phyloP scores from a whole-genome alignment of 2,797 vertebrate genomes.

The Odontamblyopus lacepedii region DNA sequence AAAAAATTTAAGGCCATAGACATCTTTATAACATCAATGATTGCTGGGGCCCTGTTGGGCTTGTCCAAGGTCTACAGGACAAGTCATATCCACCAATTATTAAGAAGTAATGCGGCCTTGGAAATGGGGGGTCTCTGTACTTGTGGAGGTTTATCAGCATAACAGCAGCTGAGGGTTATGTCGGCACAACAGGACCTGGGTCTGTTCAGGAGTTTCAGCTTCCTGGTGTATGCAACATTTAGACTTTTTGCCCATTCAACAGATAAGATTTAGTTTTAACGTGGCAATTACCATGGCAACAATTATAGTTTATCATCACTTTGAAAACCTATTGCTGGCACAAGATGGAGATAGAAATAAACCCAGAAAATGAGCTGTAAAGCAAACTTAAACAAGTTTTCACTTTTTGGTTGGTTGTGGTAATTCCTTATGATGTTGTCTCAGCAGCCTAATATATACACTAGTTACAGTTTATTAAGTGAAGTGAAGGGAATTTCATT shows the following conservation, averaged over 20 bases:
- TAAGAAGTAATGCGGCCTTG: conserved; percentile 6
- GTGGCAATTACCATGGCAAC: too few species aligned
- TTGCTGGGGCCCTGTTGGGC: conserved; percentile 25
- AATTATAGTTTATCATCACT: too few species aligned
- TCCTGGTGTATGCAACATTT: too few species aligned
- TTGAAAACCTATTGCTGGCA: conserved; percentile 15
- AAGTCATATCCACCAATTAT: conserved; percentile 19
- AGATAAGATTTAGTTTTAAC: too few species aligned
- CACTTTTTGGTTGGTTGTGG: conserved; percentile 14
- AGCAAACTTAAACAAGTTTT: conserved; percentile 44
- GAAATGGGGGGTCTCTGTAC: not conserved
- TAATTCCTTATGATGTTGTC: not conserved
- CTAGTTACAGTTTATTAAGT: too few species aligned
- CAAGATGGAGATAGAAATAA: conserved; percentile 49
- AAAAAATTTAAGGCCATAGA: conserved; percentile 24
- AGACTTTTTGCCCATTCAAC: too few species aligned
- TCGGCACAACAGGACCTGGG: conserved; percentile 17
- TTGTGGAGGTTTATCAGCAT: conserved; percentile 23
- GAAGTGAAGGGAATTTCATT: too few species aligned
- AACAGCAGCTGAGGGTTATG: conserved; percentile 26
- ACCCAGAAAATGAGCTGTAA: conserved; percentile 45
- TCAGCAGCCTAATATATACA: too few species aligned
- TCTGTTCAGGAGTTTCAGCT: conserved; percentile 4
- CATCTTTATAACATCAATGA: conserved; percentile 12
- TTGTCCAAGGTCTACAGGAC: conserved; percentile 30